phyloP scores from a whole-genome alignment of 2,797 vertebrate genomes.

The Channa striata region DNA sequence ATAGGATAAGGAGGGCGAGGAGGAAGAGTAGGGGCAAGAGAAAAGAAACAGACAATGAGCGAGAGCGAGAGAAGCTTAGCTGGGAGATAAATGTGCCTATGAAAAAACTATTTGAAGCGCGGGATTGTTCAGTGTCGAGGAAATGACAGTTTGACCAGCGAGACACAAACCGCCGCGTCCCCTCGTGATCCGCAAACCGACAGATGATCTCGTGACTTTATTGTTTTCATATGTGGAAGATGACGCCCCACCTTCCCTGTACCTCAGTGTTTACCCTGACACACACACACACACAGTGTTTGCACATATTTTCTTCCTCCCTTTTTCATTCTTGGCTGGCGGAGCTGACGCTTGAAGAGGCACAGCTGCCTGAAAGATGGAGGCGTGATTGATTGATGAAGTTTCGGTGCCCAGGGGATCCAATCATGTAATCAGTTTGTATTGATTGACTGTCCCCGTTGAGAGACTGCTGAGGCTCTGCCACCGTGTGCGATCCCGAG shows the following conservation, averaged over 20 bases:
- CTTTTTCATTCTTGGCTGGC: conserved; percentile 44
- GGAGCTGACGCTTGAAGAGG: conserved; percentile 48
- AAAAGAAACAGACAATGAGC: conserved; percentile 35
- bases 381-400: conserved; percentile 80
- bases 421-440: conserved; percentile 83
- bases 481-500: conserved; percentile 41
- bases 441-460: conserved; percentile 79
- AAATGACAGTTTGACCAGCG: conserved; percentile 34
- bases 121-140: conserved; percentile 16
- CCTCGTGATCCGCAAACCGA: conserved; percentile 33
- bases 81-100: conserved; percentile 40
- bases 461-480: conserved; percentile 67
- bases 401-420: conserved; percentile 77
- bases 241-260: conserved; percentile 1
- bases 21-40: conserved; percentile 16
- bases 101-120: conserved; percentile 44
- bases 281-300: not conserved
- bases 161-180: conserved; percentile 20
- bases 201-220: conserved; percentile 22
- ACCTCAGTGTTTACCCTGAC: not conserved
- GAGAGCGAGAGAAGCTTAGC: conserved; percentile 38
- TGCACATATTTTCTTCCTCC: conserved; percentile 10
- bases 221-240: conserved; percentile 26
- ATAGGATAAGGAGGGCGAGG: conserved; percentile 32
- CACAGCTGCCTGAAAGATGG: conserved; percentile 73